Conservation (phyloP, 2,888 invertebrate species). For the Sarcophaga subvicina region DNA sequence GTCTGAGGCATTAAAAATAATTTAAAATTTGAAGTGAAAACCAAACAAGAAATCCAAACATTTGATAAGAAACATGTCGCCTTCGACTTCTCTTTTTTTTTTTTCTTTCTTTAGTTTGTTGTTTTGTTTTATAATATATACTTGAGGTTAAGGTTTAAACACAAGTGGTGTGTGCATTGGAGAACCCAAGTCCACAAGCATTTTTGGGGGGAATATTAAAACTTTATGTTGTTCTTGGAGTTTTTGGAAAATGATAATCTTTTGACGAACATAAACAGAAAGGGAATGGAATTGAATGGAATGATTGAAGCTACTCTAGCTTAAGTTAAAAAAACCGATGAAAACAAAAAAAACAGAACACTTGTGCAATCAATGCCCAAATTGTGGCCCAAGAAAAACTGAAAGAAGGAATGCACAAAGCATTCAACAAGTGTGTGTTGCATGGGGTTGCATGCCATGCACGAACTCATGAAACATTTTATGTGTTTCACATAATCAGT, state of each 20-base stretch:
- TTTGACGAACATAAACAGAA: not conserved
- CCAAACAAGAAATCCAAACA: constrained; percentile 45
- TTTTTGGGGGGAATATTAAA: constrained; percentile 24
- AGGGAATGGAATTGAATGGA: constrained; percentile 7
- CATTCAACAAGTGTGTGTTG: constrained; percentile 45
- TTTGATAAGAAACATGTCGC: constrained; percentile 64
- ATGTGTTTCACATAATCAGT: constrained; percentile 33
- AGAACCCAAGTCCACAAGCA: not conserved
- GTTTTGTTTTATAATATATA: not conserved
- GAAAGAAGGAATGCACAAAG: not conserved
- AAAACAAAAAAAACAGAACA: constrained; percentile 8
- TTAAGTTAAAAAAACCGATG: too few relatives aligned
- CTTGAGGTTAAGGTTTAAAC: constrained; percentile 60
- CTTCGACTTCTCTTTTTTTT: not conserved
- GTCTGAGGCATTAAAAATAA: constrained; percentile 10
- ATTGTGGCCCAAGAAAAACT: constrained; percentile 17
- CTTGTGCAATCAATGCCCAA: constrained; percentile 37
- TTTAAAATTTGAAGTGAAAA: constrained; percentile 27
- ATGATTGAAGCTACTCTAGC: not conserved
- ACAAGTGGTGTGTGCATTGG: constrained; percentile 37
- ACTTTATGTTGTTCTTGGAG: constrained; percentile 34
- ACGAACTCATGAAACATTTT: not conserved
- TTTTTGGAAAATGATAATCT: constrained; percentile 50
- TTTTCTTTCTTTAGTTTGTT: not conserved
- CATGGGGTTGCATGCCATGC: not conserved